These are phyloP conservation scores for Pagrus major DNA, from an alignment of 2,113 vertebrate species.

Conservation along the genomic window DNA sequence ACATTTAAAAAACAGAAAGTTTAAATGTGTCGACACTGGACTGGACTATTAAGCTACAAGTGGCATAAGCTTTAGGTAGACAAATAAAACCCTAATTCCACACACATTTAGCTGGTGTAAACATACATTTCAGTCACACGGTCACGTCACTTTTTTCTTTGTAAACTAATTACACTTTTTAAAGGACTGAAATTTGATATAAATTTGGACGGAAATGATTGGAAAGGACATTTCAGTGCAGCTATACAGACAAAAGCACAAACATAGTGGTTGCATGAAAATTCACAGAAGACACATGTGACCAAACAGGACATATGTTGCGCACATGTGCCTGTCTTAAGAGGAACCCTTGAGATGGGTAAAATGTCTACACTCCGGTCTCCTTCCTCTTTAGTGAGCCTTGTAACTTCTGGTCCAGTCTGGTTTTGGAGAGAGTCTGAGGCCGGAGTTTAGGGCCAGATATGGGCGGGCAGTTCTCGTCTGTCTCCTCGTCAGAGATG, in stretches of 20 bases:
- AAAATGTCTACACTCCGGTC: constrained; percentile 70
- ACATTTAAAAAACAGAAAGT: not conserved
- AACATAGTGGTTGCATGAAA: constrained; percentile 35
- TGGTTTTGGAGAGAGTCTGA: constrained; percentile 73
- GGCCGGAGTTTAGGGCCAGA: constrained; percentile 64
- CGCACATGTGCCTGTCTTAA: constrained; percentile 13
- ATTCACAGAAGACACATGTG: not conserved
- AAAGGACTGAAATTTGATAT: constrained; percentile 30
- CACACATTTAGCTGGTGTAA: constrained; percentile 46
- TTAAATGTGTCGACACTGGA: constrained; percentile 8
- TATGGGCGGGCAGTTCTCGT: constrained; percentile 71
- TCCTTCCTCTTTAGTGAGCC: constrained; percentile 74
- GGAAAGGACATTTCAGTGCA: constrained; percentile 49
- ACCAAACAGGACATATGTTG: constrained; percentile 16
- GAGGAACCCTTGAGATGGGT: not conserved
- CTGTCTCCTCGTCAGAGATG: constrained; percentile 30
- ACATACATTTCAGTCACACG: constrained; percentile 49
- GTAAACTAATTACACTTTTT: constrained; percentile 64
- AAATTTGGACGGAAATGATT: constrained; percentile 69
- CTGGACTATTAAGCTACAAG: constrained; percentile 15
- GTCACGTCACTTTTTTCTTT: constrained; percentile 31
- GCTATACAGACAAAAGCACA: constrained; percentile 36
- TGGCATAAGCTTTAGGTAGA: constrained; percentile 29
- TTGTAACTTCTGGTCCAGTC: constrained; percentile 69
- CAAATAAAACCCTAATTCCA: constrained; percentile 48